Percentiles rank a stretch among this genome's conserved stretches.
Evolutionary conservation across 2,888 invertebrate genomes (phyloP).

Genomic region (Sussaba pulchella): DNA sequence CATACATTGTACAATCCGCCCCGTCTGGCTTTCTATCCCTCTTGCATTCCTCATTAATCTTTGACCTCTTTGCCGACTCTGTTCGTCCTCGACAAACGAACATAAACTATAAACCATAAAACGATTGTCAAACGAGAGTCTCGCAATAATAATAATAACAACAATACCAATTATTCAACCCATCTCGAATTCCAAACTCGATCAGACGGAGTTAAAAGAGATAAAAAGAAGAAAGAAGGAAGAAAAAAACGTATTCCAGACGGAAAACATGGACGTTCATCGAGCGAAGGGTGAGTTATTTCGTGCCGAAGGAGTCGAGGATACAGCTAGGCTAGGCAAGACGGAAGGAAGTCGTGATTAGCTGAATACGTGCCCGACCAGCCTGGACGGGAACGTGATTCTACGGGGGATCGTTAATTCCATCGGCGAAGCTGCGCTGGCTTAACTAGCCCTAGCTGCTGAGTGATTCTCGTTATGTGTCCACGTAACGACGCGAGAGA

Average conservation of each 20-base stretch:
- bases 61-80: neutral
- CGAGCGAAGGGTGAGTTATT: slow-evolving; percentile 11
- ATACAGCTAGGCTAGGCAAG: slow-evolving; percentile 17
- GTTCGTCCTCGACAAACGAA: neutral
- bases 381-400: slow-evolving; percentile 47
- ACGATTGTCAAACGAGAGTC: neutral
- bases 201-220: neutral
- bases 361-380: slow-evolving; percentile 55
- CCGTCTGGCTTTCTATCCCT: neutral
- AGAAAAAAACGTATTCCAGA: neutral
- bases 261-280: neutral
- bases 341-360: slow-evolving; percentile 62
- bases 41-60: slow-evolving; percentile 5
- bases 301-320: neutral
- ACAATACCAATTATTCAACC: neutral
- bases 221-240: neutral
- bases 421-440: slow-evolving; percentile 43
- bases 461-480: slow-evolving; percentile 64
- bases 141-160: neutral
- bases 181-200: neutral
- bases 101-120: neutral
- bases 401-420: slow-evolving; percentile 64
- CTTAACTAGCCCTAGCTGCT: slow-evolving; percentile 58
- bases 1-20: neutral
- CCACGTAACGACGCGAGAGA: slow-evolving; percentile 53